A percentile compares a stretch with the other conserved stretches of the same genome.
These are phyloP conservation scores for Spheniscus mendiculus DNA, from an alignment of 2,113 vertebrate species.

Conservation along the genomic window DNA sequence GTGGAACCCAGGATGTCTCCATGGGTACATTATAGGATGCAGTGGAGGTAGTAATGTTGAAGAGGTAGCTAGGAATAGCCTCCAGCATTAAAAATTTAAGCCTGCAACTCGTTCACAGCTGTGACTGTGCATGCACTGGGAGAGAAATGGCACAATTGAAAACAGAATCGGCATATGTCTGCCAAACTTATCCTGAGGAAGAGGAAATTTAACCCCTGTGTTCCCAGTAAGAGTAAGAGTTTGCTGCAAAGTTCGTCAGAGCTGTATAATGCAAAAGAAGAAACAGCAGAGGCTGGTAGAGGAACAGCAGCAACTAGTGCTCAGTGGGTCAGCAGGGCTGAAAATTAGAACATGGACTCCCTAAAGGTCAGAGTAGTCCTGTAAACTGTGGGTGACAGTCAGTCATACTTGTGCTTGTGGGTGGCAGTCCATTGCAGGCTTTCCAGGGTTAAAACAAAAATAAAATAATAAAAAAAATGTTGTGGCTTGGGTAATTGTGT, in stretches of 20 bases:
- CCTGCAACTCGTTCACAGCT: background rate
- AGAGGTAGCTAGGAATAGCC: constrained; percentile 36
- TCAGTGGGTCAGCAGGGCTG: background rate
- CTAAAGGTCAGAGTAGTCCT: background rate
- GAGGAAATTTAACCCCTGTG: background rate
- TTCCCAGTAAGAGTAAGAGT: background rate
- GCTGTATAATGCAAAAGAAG: background rate
- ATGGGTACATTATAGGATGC: background rate
- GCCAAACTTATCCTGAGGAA: background rate
- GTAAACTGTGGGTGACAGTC: background rate
- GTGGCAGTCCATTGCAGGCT: background rate
- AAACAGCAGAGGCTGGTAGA: background rate
- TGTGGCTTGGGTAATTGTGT: background rate
- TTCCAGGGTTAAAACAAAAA: background rate
- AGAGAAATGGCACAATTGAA: background rate
- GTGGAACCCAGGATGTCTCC: background rate
- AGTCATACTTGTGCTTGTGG: background rate
- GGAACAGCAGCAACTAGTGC: background rate
- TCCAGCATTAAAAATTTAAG: constrained; percentile 62
- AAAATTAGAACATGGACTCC: background rate
- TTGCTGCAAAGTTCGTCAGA: background rate
- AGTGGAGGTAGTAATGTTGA: constrained; percentile 7
- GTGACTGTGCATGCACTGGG: constrained; percentile 7
- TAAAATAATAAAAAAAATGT: background rate
- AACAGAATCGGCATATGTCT: background rate